These are phyloP conservation scores for Folsomia manolachei DNA, from an alignment of 2,888 invertebrate genomes.

Conservation along the genomic window DNA sequence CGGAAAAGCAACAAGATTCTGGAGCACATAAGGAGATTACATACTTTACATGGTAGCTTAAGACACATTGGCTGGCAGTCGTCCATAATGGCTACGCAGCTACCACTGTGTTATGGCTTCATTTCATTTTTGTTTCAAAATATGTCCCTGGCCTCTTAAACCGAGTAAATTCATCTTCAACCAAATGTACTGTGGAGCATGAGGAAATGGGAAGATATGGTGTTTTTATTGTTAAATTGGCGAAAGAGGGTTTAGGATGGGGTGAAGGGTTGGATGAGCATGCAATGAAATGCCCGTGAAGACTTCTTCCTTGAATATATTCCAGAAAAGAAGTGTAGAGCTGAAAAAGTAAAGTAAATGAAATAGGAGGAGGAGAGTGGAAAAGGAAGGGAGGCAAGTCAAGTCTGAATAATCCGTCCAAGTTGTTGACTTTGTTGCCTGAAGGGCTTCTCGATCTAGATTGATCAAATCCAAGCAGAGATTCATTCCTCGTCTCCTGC, in stretches of 20 bases:
- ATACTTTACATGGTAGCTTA: too few species aligned
- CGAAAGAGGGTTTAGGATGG: background rate
- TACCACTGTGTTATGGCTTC: too few species aligned
- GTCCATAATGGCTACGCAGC: background rate
- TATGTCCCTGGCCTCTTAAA: background rate
- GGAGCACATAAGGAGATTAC: background rate
- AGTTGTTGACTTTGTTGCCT: background rate
- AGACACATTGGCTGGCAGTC: too few species aligned
- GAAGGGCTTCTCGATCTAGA: background rate
- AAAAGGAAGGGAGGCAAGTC: background rate
- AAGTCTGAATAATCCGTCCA: background rate
- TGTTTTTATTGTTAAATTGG: background rate
- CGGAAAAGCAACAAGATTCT: background rate
- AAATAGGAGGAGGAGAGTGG: background rate
- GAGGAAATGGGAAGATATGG: background rate
- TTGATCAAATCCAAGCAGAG: background rate
- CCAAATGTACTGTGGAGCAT: background rate
- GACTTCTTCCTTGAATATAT: too few species aligned
- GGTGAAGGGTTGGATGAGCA: background rate
- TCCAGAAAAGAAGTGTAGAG: too few species aligned
- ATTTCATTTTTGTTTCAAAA: background rate
- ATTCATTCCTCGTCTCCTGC: background rate
- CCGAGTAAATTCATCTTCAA: background rate
- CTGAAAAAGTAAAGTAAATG: too few species aligned
- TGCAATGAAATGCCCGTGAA: too few species aligned